These are phyloP conservation scores for Scomber scombrus DNA, from an alignment of 2,113 vertebrate genomes.

Conservation along the genomic window DNA sequence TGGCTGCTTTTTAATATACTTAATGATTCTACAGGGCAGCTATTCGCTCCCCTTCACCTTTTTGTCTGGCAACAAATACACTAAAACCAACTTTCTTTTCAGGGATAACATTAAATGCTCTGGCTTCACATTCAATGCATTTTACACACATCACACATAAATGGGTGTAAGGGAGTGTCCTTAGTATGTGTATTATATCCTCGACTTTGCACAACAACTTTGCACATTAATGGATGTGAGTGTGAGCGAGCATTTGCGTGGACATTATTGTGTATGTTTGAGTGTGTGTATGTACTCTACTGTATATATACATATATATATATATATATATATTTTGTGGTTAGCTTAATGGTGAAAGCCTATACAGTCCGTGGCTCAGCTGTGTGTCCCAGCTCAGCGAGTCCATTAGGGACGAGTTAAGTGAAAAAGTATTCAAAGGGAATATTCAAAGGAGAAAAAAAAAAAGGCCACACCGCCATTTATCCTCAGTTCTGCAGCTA, in stretches of 20 bases:
- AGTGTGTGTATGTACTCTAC: slow-evolving; percentile 9
- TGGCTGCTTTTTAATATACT: slow-evolving; percentile 51
- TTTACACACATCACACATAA: slow-evolving; percentile 31
- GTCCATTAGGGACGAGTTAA: slow-evolving; percentile 61
- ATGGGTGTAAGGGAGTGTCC: slow-evolving; percentile 26
- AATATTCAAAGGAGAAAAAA: slow-evolving; percentile 34
- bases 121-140: slow-evolving; percentile 2
- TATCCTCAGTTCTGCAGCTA: slow-evolving; percentile 58
- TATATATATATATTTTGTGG: slow-evolving; percentile 45
- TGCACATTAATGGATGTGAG: slow-evolving; percentile 67
- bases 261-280: slow-evolving; percentile 3
- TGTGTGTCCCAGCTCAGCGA: slow-evolving; percentile 39
- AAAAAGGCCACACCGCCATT: slow-evolving; percentile 43
- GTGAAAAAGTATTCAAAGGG: slow-evolving; percentile 38
- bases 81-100: slow-evolving; percentile 36
- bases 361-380: slow-evolving; percentile 39
- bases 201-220: slow-evolving; percentile 73
- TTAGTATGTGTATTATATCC: slow-evolving; percentile 38
- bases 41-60: slow-evolving; percentile 55
- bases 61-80: slow-evolving; percentile 35
- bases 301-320: background rate
- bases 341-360: slow-evolving; percentile 30
- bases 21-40: slow-evolving; percentile 68
- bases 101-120: slow-evolving; percentile 34
- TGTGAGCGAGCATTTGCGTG: slow-evolving; percentile 22